These are phyloP conservation scores for Parnassius orleans DNA, from an alignment of 2,888 invertebrate species.

Conservation along the genomic window DNA sequence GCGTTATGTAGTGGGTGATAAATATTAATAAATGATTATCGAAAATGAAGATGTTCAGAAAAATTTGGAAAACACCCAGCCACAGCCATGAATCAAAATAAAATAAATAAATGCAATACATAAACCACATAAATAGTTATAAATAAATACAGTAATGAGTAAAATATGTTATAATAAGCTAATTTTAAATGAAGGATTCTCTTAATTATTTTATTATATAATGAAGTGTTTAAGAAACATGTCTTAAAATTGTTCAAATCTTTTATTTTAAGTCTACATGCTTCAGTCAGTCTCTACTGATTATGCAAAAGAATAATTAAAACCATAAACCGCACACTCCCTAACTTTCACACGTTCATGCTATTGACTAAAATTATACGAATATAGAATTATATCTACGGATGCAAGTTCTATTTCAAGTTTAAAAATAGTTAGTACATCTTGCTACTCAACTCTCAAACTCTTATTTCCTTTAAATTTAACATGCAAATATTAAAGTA, in stretches of 20 bases:
- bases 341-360: constrained; percentile 45
- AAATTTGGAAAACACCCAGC: constrained; percentile 61
- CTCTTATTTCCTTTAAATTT: too few species aligned
- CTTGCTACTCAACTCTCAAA: too few species aligned
- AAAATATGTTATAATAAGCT: not conserved
- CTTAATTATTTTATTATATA: not conserved
- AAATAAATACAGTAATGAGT: constrained; percentile 34
- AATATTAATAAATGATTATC: constrained; percentile 48
- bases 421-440: too few species aligned
- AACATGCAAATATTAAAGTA: too few species aligned
- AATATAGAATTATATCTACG: too few species aligned
- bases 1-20: constrained; percentile 32
- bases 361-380: constrained; percentile 34
- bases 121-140: constrained; percentile 37
- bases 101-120: constrained; percentile 33
- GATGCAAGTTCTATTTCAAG: too few species aligned
- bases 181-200: too few species aligned
- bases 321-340: constrained; percentile 39
- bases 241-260: not conserved
- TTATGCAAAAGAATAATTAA: constrained; percentile 19
- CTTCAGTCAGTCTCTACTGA: constrained; percentile 63
- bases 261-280: constrained; percentile 45
- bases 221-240: constrained; percentile 5
- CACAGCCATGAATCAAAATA: constrained; percentile 56
- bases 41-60: constrained; percentile 34